Evolutionary conservation across 2,888 invertebrate species (phyloP), one percentile per base, ranked within the genome.

Genomic region (Geophilus truncorum): DNA sequence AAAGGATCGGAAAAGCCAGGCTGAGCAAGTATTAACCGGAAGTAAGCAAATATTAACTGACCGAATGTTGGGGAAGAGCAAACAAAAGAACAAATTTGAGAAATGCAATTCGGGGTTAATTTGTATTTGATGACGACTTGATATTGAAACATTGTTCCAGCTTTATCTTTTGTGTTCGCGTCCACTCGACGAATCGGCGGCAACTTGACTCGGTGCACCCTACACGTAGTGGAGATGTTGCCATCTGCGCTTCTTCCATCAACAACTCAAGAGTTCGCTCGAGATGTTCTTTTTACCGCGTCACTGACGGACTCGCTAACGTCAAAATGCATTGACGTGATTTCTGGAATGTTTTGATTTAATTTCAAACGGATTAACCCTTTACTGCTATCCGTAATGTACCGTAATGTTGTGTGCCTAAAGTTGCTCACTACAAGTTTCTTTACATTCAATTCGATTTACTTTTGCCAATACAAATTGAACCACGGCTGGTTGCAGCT

Each of bases 31-130:
- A 45, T 6, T 45, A 45, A 45, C 45, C 28, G 21, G 57, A 70
- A 70, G 70, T 70, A 70, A 70, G 70, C 70, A 70, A 70, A 70
- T 70, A 70, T 70, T 70, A 70, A 70, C 70, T 70, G 70, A 70
- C 70, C 70, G n/a, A 23, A 28, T n/a, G 45, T 12, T 3, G 28
- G 23, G 28, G 15, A 25, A 10, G 5, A 3, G n/a, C 70, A 70
- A 70, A 70, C 70, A 70, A 10, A 28, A 15, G 25, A 28, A n/a
- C 25, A 23, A 70, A 70, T 25, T 70, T 10, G 18, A 10, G 28
- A 70, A 1, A 28, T 15, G 6, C 18, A 12, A 45, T 45, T 12
- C 45, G 15, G 12, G 6, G 18, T 4, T 45, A 45, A 45, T 45
- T 45, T 9, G 5, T 45, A 45, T 45, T 45, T 45, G 45, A 45